Evolutionary conservation across 2,113 vertebrate species (phyloP).

Genomic region (Nibea albiflora): DNA sequence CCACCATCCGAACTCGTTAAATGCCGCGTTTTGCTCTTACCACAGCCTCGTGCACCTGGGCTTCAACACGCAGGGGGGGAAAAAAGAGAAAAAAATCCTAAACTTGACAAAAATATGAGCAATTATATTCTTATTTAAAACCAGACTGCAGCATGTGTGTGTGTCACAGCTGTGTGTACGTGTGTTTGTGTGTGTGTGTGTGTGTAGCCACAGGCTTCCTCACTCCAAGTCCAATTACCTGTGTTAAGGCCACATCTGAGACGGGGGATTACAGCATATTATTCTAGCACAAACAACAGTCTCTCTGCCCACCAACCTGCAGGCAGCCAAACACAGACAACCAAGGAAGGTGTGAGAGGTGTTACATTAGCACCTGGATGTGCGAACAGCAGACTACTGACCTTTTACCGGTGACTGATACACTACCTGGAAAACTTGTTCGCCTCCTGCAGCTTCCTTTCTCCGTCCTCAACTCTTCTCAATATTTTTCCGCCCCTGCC

Average conservation of each 20-base stretch:
- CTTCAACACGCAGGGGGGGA: background rate
- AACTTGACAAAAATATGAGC: constrained; percentile 12
- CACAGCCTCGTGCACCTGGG: background rate
- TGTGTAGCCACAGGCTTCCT: constrained; percentile 66
- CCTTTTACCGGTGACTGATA: constrained; percentile 79
- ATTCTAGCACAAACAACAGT: constrained; percentile 82
- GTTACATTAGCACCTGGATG: constrained; percentile 88
- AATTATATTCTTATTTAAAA: constrained; percentile 44
- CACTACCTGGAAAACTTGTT: constrained; percentile 66
- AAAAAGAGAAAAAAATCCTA: background rate
- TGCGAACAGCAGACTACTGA: constrained; percentile 82
- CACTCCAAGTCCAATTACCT: constrained; percentile 82
- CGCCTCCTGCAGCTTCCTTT: constrained; percentile 42
- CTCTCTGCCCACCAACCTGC: constrained; percentile 77
- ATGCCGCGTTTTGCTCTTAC: background rate
- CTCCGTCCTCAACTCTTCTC: constrained; percentile 48
- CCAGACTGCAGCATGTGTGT: constrained; percentile 39
- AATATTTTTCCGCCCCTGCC: constrained; percentile 22
- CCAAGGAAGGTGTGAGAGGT: constrained; percentile 80
- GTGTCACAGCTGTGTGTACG: constrained; percentile 44
- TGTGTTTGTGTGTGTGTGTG: constrained; percentile 34
- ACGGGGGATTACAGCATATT: constrained; percentile 81
- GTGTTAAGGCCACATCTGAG: constrained; percentile 79
- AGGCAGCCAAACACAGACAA: constrained; percentile 61
- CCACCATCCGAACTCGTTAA: background rate